Evolutionary conservation across 2,113 vertebrate species (phyloP).

Genomic region (Tympanuchus pallidicinctus): DNA sequence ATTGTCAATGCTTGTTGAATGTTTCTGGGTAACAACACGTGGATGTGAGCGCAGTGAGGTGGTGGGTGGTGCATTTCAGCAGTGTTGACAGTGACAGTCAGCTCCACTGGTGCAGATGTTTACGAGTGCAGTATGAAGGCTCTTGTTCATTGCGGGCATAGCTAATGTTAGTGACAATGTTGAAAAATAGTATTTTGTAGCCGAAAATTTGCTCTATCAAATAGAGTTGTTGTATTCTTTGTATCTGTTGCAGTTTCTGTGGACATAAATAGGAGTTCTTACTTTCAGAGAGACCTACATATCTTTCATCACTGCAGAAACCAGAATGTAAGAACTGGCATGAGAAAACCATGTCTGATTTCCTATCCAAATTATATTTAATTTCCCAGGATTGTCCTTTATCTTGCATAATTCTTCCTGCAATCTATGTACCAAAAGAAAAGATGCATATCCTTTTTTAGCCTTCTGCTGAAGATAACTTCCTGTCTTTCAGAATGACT

Average conservation of each 20-base stretch:
- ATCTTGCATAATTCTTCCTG: not conserved
- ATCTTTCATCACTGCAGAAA: not conserved
- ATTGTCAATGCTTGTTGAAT: not conserved
- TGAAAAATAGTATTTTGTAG: not conserved
- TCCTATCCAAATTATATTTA: not conserved
- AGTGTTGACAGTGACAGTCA: not conserved
- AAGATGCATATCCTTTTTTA: not conserved
- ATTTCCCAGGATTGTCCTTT: not conserved
- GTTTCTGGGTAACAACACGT: not conserved
- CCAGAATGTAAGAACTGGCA: not conserved
- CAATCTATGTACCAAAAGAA: not conserved
- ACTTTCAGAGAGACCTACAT: not conserved
- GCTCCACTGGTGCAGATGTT: too few species aligned
- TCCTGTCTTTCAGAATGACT: not conserved
- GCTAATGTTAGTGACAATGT: not conserved
- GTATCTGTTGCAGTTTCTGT: not conserved
- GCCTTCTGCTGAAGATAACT: not conserved
- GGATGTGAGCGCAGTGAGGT: not conserved
- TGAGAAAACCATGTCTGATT: not conserved
- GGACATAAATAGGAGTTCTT: not conserved
- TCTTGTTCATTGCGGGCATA: not conserved
- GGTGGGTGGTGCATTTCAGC: not conserved
- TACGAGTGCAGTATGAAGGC: not conserved
- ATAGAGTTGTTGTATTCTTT: not conserved
- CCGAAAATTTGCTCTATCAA: not conserved